Evolutionary conservation across 2,888 invertebrate genomes (phyloP), one percentile per base, ranked within the genome.

Genomic region (Phyllotreta cruciferae): DNA sequence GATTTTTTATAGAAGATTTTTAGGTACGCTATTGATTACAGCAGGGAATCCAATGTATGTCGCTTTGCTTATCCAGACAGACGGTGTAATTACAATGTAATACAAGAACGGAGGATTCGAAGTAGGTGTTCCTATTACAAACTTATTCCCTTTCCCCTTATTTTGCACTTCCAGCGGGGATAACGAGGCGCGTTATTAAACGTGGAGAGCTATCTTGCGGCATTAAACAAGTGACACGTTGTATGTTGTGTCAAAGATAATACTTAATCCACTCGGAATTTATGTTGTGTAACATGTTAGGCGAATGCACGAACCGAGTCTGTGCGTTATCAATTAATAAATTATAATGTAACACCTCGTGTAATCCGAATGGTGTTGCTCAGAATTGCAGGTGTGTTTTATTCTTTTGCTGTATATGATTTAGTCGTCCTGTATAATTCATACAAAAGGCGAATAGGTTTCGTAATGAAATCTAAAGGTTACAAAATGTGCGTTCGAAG

Each of bases 51-150:
- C 50, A 44, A 55, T 24, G 50, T 49, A 36, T 62, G 62, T 55
- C 65, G 41, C 64, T 60, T 62, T 42, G 35, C 62, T 64, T 62
- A 50, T 41, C 60, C 24, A 24, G 24, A 24, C 24, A 58, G 63
- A 56, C 63, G 60, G 49, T 67, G 61, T 67, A 67, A 67, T 67
- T 67, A 65, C 67, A 55, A 58, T 47, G 57, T 67, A 67, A 57
- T 57, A 60, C 57, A 65, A 60, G 67, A 65, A 57, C 50, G 41
- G 42, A 49, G 63, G 55, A 64, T 62, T 66, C 52, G 49, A 62
- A 64, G 63, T 64, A 56, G 66, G 66, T 66, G 58, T 66, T 66
- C 64, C 66, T 64, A 58, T 66, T 66, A 66, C 64, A 62, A 52
- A 47, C 62, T 60, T 62, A 66, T 62, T 60, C 63, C 55, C 56